Conservation (phyloP, 30 jellyfish, hydroid and myxozoan species). For the Aurelia sp. region DNA sequence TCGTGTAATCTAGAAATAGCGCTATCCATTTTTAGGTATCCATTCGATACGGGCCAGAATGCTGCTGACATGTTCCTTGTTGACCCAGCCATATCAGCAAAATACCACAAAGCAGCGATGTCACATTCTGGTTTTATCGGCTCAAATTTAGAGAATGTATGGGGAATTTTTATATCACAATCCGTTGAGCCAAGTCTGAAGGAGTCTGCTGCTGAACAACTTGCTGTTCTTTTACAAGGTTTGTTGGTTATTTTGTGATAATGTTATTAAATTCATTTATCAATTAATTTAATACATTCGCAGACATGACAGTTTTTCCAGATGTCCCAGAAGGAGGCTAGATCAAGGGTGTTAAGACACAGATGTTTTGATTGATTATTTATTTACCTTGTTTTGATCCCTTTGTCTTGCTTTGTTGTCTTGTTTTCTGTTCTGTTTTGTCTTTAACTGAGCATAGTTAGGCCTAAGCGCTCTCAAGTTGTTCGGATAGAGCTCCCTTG, state of each 20-base stretch:
- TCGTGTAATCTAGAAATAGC: not conserved
- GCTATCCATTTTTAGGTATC: slow-evolving; percentile 20
- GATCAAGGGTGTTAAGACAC: no score
- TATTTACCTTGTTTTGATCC: no score
- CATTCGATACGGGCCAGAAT: slow-evolving; percentile 36
- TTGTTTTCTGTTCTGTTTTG: no score
- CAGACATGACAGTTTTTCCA: no score
- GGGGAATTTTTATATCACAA: slow-evolving; percentile 72
- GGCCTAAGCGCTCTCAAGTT: no score
- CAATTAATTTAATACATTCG: no score
- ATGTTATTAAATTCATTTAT: no score
- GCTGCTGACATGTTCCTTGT: slow-evolving; percentile 60
- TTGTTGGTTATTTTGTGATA: not conserved
- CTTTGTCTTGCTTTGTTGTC: no score
- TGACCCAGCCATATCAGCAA: slow-evolving; percentile 29
- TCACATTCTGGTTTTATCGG: slow-evolving; percentile 27
- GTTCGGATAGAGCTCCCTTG: no score
- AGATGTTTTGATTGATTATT: no score
- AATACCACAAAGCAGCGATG: slow-evolving; percentile 2
- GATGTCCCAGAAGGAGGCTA: no score
- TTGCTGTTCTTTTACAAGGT: slow-evolving; percentile 82
- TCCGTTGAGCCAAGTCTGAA: slow-evolving; percentile 61
- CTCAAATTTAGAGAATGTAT: slow-evolving; percentile 43
- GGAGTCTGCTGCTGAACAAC: slow-evolving; percentile 83
- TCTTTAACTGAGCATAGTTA: no score